These are phyloP conservation scores for Coboldia fuscipes DNA, from an alignment of 1,140 invertebrate species.

Conservation along the genomic window DNA sequence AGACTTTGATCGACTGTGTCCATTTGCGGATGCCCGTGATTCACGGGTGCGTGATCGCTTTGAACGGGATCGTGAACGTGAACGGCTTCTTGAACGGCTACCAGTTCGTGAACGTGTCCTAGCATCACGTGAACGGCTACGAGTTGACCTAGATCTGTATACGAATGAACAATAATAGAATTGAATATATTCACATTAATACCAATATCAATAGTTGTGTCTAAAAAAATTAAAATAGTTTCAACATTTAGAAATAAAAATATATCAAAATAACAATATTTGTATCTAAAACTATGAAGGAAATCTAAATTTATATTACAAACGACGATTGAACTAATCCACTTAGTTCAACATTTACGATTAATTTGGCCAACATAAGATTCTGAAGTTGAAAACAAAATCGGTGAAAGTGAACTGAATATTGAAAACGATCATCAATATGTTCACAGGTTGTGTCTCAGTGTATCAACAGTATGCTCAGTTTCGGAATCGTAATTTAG, in stretches of 20 bases:
- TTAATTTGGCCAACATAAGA: too few species aligned
- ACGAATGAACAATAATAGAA: conserved; percentile 8
- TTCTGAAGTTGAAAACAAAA: too few species aligned
- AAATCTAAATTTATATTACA: too few species aligned
- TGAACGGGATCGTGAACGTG: conserved; percentile 17
- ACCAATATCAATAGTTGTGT: background rate
- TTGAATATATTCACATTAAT: background rate
- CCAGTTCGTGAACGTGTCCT: conserved; percentile 19
- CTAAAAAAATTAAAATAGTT: background rate
- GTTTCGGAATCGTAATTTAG: too few species aligned
- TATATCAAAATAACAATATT: conserved; percentile 1
- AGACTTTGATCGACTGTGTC: conserved; percentile 1
- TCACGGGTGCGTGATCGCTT: conserved; percentile 5
- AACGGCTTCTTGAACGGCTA: conserved; percentile 18
- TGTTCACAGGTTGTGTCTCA: too few species aligned
- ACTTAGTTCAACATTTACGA: too few species aligned
- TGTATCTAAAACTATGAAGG: too few species aligned
- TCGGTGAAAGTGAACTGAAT: too few species aligned
- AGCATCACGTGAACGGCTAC: conserved; percentile 21
- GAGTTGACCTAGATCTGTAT: conserved; percentile 23
- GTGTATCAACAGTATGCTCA: too few species aligned
- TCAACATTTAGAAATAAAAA: conserved; percentile 3
- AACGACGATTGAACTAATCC: too few species aligned
- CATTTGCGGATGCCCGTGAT: conserved; percentile 1
- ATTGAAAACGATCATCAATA: too few species aligned